Base-by-base conservation (phyloP, 2,113 vertebrate genomes). In the Engraulis encrasicolus region DNA sequence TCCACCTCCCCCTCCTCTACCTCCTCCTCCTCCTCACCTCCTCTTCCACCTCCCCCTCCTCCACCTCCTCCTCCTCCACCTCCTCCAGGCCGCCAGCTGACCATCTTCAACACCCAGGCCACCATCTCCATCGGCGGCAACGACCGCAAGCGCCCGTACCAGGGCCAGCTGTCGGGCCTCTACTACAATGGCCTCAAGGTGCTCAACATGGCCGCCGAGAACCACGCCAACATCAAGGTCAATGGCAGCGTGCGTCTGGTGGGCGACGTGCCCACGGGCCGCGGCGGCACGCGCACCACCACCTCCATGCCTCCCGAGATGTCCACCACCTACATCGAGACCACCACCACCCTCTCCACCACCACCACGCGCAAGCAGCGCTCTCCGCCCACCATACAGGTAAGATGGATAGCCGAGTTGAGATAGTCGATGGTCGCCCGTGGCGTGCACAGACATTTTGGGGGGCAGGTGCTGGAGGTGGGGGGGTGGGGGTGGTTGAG, bases 31-130 rank as follows among this genome's bases (percentile, higher is more conserved):
- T 3, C 40, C 40, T 45, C 4, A 3, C 40, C 40, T 3, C 78
- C 38, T 11, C 45, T 79, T 45, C 40, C 4, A 9, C 40, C 40
- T 9, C 6, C 61, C 23, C 49, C 17, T 11, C 34, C 38, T 27
- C 79, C 23, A 78, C 50, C 2, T 18, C 50, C 50, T 45, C 48
- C 12, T 38, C 54, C 5, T 17, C 15, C 11, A 36, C 50, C 23
- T 40, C 31, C 81, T 34, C 66, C 92, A 96, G 98, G 98, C 91
- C 98, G 98, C 83, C 98, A 99, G 95, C 93, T 99, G 94, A 99
- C 98, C 87, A 99, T 99, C 96, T 99, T 99, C 96, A 99, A 99
- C 96, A 99, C 98, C 92, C 98, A 99, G 94, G 98, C 98, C 81
- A 97, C 97, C 86, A 99, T 99, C 94, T 97, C 98, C 90, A 97